These are phyloP conservation scores for Drosophila sechellia DNA, from an alignment of 1,140 invertebrate species.

Conservation along the genomic window DNA sequence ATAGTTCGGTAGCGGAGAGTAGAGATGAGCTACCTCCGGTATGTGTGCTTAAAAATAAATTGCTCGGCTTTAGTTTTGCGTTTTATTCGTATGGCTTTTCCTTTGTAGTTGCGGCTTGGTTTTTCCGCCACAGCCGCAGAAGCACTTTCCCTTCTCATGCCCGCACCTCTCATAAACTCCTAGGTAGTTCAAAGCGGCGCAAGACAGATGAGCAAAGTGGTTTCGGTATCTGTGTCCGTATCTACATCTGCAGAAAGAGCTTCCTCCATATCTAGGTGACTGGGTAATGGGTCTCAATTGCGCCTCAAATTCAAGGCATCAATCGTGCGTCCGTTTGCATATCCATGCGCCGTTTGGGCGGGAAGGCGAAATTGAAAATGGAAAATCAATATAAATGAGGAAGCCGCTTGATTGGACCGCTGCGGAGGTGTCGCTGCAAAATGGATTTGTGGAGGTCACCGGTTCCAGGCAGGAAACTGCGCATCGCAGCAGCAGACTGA, in stretches of 20 bases:
- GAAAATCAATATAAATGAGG: slow-evolving; percentile 73
- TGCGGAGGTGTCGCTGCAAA: slow-evolving; percentile 23
- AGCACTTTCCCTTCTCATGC: not conserved
- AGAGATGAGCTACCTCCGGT: slow-evolving; percentile 33
- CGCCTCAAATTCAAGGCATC: slow-evolving; percentile 64
- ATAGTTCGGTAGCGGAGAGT: too few relatives aligned
- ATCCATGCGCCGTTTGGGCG: slow-evolving; percentile 13
- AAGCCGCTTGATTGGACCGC: slow-evolving; percentile 60
- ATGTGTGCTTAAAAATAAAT: slow-evolving; percentile 80
- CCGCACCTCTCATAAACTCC: slow-evolving; percentile 5
- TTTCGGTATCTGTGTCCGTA: slow-evolving; percentile 23
- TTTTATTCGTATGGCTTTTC: slow-evolving; percentile 69
- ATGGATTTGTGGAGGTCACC: slow-evolving; percentile 49
- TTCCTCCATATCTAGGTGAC: slow-evolving; percentile 64
- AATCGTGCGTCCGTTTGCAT: slow-evolving; percentile 47
- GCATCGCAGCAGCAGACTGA: slow-evolving; percentile 36
- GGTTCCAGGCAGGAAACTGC: slow-evolving; percentile 9
- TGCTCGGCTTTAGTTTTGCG: slow-evolving; percentile 72
- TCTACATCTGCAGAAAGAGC: slow-evolving; percentile 36
- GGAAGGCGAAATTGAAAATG: slow-evolving; percentile 34
- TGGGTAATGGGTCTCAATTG: slow-evolving; percentile 77
- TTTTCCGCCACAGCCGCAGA: slow-evolving; percentile 32
- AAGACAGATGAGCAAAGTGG: slow-evolving; percentile 21
- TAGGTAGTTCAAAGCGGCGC: slow-evolving; percentile 42
- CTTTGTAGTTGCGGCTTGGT: slow-evolving; percentile 55